phyloP scores from a whole-genome alignment of 1,140 invertebrate genomes.

The Listronotus bonariensis region DNA sequence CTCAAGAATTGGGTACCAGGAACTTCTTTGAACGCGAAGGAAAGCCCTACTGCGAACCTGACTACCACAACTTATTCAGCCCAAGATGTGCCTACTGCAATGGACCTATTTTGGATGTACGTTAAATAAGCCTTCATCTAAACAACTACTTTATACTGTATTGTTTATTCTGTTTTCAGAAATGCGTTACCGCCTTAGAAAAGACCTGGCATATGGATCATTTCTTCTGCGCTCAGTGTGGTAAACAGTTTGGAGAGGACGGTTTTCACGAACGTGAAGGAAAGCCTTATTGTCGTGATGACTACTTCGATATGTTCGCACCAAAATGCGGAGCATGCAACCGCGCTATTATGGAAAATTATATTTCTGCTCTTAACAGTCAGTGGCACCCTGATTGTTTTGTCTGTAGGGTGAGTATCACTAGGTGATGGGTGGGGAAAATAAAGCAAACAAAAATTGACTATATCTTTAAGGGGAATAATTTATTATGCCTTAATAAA shows the following conservation, averaged over 20 bases:
- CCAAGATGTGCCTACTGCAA: constrained; percentile 98
- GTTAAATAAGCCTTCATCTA: constrained; percentile 39
- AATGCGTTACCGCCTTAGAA: constrained; percentile 98
- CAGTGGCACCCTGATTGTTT: constrained; percentile 99
- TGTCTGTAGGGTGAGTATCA: constrained; percentile 92
- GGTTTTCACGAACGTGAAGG: constrained; percentile 94
- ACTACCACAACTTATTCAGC: constrained; percentile 98
- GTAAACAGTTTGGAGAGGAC: constrained; percentile 95
- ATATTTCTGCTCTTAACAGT: constrained; percentile 95
- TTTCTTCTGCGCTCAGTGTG: constrained; percentile 98
- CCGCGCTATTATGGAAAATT: constrained; percentile 97
- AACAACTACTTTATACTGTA: constrained; percentile 15
- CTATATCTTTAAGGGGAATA: background rate
- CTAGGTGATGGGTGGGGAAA: constrained; percentile 1
- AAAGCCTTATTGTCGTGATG: constrained; percentile 91
- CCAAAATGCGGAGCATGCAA: constrained; percentile 98
- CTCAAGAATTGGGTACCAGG: constrained; percentile 92
- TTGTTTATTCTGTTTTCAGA: constrained; percentile 66
- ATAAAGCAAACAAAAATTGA: no score
- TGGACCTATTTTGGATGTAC: constrained; percentile 96
- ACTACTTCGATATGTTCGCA: constrained; percentile 99
- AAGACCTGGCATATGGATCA: constrained; percentile 99
- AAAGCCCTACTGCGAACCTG: constrained; percentile 95
- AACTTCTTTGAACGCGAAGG: constrained; percentile 99
- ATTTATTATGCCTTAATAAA: no score